Conservation (phyloP, 1,140 invertebrate species). For the Zaprionus camerounensis region DNA sequence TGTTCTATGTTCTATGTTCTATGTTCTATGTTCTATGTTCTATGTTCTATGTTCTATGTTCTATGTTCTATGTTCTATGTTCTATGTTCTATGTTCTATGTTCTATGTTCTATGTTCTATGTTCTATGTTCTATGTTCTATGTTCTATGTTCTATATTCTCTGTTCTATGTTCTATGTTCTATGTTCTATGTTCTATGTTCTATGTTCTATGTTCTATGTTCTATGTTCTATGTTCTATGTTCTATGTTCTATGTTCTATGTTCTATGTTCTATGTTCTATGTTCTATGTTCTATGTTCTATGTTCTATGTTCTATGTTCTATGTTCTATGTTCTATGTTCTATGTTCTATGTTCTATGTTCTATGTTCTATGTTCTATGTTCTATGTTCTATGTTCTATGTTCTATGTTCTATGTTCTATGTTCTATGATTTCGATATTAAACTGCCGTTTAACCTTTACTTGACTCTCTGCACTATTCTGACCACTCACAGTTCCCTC, state of each 20-base stretch:
- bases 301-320: neutral
- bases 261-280: neutral
- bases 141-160: neutral
- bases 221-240: neutral
- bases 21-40: neutral
- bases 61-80: neutral
- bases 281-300: neutral
- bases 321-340: neutral
- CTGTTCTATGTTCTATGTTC: neutral
- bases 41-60: neutral
- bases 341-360: neutral
- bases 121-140: neutral
- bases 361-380: too few relatives aligned
- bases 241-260: neutral
- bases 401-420: neutral
- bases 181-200: neutral
- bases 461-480: neutral
- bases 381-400: neutral
- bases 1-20: neutral
- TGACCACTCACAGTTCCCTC: neutral
- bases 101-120: neutral
- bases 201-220: neutral
- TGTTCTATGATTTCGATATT: neutral
- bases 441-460: neutral
- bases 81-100: neutral